Base-by-base conservation (phyloP, 2,113 vertebrate genomes). In the Falcunculus frontatus region DNA sequence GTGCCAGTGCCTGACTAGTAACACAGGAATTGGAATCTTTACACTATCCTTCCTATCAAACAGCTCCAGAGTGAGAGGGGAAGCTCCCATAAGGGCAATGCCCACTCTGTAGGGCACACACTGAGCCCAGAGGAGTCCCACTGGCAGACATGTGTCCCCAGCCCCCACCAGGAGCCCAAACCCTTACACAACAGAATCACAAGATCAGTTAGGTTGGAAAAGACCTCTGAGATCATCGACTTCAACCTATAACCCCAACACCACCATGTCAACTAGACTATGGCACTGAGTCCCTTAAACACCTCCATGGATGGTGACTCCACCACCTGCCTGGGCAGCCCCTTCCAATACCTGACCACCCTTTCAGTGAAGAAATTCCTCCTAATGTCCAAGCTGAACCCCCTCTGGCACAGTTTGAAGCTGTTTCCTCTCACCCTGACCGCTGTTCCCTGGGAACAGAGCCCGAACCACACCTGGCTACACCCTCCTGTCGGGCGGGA, bases 41-140 rank as follows among this genome's bases (percentile, higher is more conserved):
- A 9, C 3, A 9, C 3, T 6, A 11, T 1, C 21, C 20, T 42
- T 13, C 7, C 20, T 29, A 9, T 1, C 35, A 27, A 68, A 35
- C 21, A 59, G 19, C 72, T 52, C 46, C 13, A 1, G 27, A 44
- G 30, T 1, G 21, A 55, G 62, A 22, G 4, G 18, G 5, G 18
- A 53, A 18, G 2, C 20, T 14, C 39, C 3, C 15, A 9, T 4
- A 29, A n/a, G 0, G 27, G 33, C 27, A 49, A 1, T 2, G 10
- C 21, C 35, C 26, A 41, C 1, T 7, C 20, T 29, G 2, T 0
- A 4, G 46, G 47, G 10, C 41, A 68, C 42, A 17, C 1, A 19
- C 26, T 4, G 33, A 63, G 33, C n/a, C 26, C 7, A 18, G 11
- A 33, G 21, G 11, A 44, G 49, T 1, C 16, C 18, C 39, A 8